Conservation (phyloP, 2,797 vertebrate genomes). For the Pseudomugil tenellus region DNA sequence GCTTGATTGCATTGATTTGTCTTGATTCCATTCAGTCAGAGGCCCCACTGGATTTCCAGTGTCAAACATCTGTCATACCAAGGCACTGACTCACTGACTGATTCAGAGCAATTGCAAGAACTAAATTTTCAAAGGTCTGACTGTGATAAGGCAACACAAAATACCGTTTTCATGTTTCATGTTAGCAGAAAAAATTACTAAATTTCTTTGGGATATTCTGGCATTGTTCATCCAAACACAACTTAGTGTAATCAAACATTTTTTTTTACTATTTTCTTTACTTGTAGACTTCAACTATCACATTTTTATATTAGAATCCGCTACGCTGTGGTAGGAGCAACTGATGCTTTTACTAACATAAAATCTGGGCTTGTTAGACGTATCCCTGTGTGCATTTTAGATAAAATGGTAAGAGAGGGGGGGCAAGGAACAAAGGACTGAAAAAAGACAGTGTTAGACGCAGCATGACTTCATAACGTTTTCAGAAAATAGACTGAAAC, state of each 20-base stretch:
- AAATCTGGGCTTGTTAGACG: constrained; percentile 32
- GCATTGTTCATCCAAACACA: neutral
- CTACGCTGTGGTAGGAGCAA: neutral
- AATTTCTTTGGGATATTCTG: neutral
- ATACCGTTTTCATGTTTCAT: constrained; percentile 9
- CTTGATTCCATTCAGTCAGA: constrained; percentile 75
- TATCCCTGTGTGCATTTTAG: constrained; percentile 47
- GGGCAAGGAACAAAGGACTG: constrained; percentile 8
- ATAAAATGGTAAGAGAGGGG: constrained; percentile 26
- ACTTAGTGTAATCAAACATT: neutral
- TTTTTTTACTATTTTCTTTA: neutral
- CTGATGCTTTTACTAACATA: constrained; percentile 19
- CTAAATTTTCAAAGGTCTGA: constrained; percentile 36
- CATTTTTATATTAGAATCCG: neutral
- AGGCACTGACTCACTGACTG: constrained; percentile 37
- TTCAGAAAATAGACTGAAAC: constrained; percentile 68
- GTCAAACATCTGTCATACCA: constrained; percentile 81
- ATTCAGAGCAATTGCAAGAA: constrained; percentile 35
- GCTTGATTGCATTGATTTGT: constrained; percentile 81
- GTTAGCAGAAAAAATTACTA: neutral
- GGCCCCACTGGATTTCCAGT: constrained; percentile 76
- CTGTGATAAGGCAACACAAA: constrained; percentile 24
- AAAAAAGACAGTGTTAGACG: constrained; percentile 42
- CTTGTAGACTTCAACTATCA: neutral
- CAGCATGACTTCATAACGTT: constrained; percentile 49